phyloP scores from a whole-genome alignment of 2,113 vertebrate genomes.

The Oryzias celebensis region DNA sequence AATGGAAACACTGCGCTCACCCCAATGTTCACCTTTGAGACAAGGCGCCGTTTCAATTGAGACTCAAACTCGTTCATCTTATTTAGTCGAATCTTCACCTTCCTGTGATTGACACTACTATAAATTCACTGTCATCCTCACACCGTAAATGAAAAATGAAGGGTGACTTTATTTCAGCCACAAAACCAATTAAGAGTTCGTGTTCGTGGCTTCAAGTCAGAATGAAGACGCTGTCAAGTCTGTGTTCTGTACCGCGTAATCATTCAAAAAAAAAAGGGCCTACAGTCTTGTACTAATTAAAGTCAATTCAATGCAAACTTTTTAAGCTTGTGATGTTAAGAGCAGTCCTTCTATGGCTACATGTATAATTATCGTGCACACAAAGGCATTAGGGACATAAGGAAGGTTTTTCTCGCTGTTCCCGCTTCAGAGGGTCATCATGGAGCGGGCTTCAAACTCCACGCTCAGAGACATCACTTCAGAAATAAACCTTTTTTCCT shows the following conservation, averaged over 20 bases:
- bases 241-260: conserved; percentile 18
- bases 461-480: neutral
- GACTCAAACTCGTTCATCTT: too few species aligned
- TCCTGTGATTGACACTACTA: too few species aligned
- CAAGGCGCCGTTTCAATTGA: too few species aligned
- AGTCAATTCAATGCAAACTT: conserved; percentile 7
- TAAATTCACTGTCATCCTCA: too few species aligned
- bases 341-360: neutral
- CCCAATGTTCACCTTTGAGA: too few species aligned
- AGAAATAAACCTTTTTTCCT: neutral
- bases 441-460: neutral
- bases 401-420: conserved; percentile 10
- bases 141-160: too few species aligned
- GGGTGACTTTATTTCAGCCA: too few species aligned
- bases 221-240: conserved; percentile 18
- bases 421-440: conserved; percentile 17
- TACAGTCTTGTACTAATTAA: conserved; percentile 24
- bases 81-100: too few species aligned
- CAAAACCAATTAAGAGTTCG: conserved; percentile 10
- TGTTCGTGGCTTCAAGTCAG: conserved; percentile 5
- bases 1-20: too few species aligned
- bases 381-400: conserved; percentile 7
- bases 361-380: conserved; percentile 7
- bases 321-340: conserved; percentile 11
- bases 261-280: conserved; percentile 1